Conservation (phyloP, 2,113 vertebrate genomes). For the Podarcis muralis region DNA sequence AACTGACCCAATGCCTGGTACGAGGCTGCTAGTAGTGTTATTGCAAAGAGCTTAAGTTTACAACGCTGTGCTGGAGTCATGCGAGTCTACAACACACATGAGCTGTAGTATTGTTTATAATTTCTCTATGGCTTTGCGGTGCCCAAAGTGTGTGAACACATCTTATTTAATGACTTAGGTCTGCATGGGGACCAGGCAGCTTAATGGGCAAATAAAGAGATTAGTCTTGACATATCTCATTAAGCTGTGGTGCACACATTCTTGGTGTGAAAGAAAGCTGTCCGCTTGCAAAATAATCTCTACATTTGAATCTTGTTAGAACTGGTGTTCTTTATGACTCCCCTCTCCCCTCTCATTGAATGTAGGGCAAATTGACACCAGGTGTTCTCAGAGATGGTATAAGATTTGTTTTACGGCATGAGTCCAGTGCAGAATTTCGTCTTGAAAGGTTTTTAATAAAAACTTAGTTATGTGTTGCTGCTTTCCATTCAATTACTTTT, state of each 20-base stretch:
- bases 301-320: neutral
- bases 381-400: neutral
- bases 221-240: neutral
- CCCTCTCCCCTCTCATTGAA: too few species aligned
- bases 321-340: neutral
- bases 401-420: neutral
- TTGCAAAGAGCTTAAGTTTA: neutral
- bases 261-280: neutral
- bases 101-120: neutral
- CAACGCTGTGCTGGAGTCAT: neutral
- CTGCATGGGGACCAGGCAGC: too few species aligned
- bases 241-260: neutral
- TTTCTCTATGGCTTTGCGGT: neutral
- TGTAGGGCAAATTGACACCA: neutral
- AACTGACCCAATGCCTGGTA: too few species aligned
- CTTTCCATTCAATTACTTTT: neutral
- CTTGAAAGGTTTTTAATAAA: conserved; percentile 16
- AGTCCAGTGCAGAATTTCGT: neutral
- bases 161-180: neutral
- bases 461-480: neutral
- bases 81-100: too few species aligned
- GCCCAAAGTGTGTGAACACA: neutral
- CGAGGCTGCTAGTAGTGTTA: neutral
- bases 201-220: neutral
- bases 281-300: neutral